phyloP scores from a whole-genome alignment of 2,113 vertebrate species.

The Salvelinus sp. region DNA sequence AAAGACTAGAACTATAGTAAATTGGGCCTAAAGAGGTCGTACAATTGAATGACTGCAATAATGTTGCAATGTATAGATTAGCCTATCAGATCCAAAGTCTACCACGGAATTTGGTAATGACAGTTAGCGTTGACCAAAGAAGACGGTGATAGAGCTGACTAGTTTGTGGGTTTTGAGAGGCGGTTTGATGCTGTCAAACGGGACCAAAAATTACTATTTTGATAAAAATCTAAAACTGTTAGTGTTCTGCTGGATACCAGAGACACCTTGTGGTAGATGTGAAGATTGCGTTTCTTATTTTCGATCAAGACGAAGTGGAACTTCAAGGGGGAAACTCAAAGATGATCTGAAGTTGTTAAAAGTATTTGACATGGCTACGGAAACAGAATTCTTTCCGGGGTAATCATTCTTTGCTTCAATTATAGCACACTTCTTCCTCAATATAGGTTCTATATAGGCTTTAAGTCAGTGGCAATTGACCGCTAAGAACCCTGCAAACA shows the following conservation, averaged over 20 bases:
- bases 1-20: not conserved
- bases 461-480: too few species aligned
- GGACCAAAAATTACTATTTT: too few species aligned
- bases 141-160: too few species aligned
- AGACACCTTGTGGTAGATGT: conserved; percentile 42
- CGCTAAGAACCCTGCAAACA: too few species aligned
- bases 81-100: not conserved
- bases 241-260: not conserved
- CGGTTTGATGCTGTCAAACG: too few species aligned
- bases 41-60: not conserved
- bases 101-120: not conserved
- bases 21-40: not conserved
- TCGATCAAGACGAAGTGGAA: not conserved
- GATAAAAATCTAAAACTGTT: too few species aligned
- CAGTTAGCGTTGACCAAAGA: too few species aligned
- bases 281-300: conserved; percentile 23
- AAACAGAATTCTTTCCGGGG: conserved; percentile 54
- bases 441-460: too few species aligned
- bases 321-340: not conserved
- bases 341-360: not conserved
- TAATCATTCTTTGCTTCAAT: conserved; percentile 30
- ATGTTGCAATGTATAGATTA: not conserved
- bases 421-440: not conserved
- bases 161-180: too few species aligned
- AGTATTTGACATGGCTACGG: conserved; percentile 31